Evolutionary conservation across 2,888 invertebrate species (phyloP).

Genomic region (Zaprionus lineosus): DNA sequence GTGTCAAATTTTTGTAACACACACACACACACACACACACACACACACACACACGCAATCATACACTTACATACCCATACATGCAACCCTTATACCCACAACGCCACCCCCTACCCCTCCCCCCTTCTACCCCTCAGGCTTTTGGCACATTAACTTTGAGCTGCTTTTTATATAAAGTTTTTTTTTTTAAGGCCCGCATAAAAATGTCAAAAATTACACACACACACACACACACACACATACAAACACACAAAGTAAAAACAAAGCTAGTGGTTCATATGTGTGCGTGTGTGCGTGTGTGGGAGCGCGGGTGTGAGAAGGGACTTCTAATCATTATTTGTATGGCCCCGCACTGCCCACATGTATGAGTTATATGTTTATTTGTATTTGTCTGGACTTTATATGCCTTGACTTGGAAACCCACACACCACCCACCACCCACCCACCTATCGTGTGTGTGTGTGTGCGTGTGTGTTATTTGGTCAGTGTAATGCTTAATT

Average conservation of each 20-base stretch:
- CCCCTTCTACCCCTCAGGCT: conserved; percentile 12
- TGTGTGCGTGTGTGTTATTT: conserved; percentile 52
- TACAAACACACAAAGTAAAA: conserved; percentile 41
- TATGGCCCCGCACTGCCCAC: conserved; percentile 60
- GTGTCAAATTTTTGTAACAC: conserved; percentile 71
- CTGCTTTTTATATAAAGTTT: conserved; percentile 42
- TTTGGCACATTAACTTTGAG: conserved; percentile 60
- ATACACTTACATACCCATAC: too few species aligned
- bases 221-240: conserved; percentile 27
- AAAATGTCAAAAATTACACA: conserved; percentile 78
- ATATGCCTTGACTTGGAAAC: conserved; percentile 31
- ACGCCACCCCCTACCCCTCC: background rate
- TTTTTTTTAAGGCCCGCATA: conserved; percentile 69
- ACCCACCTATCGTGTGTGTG: background rate
- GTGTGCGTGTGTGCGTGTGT: background rate
- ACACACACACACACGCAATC: conserved; percentile 13
- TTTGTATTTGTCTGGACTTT: conserved; percentile 73
- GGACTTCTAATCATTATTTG: conserved; percentile 78
- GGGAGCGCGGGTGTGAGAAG: conserved; percentile 23
- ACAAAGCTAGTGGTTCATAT: too few species aligned
- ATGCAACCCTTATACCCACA: conserved; percentile 40
- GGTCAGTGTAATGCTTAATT: conserved; percentile 79
- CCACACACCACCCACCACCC: background rate
- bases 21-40: conserved; percentile 13
- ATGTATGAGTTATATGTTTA: conserved; percentile 61